These are phyloP conservation scores for Trypoxylus dichotomus DNA, from an alignment of 1,140 invertebrate species.

Conservation along the genomic window DNA sequence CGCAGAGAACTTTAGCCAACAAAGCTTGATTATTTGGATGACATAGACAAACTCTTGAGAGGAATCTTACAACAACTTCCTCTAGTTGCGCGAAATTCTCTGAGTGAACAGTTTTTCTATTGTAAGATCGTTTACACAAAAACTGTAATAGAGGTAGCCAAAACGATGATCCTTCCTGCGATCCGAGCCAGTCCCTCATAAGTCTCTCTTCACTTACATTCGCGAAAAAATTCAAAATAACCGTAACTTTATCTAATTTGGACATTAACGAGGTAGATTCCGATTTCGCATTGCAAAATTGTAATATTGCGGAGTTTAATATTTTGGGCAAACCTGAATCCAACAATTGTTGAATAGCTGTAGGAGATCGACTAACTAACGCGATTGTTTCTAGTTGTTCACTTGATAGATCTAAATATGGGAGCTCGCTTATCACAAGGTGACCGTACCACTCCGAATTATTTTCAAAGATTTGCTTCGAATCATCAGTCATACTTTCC, in stretches of 20 bases:
- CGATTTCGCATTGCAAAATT: constrained; percentile 56
- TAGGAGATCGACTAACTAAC: constrained; percentile 73
- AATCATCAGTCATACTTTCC: constrained; percentile 70
- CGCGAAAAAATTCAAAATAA: constrained; percentile 79
- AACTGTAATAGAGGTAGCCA: constrained; percentile 80
- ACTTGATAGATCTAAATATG: constrained; percentile 60
- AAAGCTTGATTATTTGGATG: constrained; percentile 83
- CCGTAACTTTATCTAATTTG: constrained; percentile 60
- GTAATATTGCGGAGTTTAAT: constrained; percentile 61
- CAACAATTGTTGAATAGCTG: constrained; percentile 72
- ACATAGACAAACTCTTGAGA: constrained; percentile 79
- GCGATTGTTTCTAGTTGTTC: constrained; percentile 74
- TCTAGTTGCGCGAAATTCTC: constrained; percentile 67
- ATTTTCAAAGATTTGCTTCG: constrained; percentile 62
- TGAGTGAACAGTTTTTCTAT: constrained; percentile 56
- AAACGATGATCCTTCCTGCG: constrained; percentile 74
- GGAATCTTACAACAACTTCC: constrained; percentile 72
- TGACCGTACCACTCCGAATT: constrained; percentile 60
- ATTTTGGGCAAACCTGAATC: constrained; percentile 75
- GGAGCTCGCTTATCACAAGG: constrained; percentile 53
- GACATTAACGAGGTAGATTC: constrained; percentile 52
- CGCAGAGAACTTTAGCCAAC: constrained; percentile 75
- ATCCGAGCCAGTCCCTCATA: constrained; percentile 86
- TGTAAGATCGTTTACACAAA: constrained; percentile 62
- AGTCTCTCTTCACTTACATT: constrained; percentile 76